Conservation (phyloP, 2,888 invertebrate genomes). For the Ganaspis brasiliensis region DNA sequence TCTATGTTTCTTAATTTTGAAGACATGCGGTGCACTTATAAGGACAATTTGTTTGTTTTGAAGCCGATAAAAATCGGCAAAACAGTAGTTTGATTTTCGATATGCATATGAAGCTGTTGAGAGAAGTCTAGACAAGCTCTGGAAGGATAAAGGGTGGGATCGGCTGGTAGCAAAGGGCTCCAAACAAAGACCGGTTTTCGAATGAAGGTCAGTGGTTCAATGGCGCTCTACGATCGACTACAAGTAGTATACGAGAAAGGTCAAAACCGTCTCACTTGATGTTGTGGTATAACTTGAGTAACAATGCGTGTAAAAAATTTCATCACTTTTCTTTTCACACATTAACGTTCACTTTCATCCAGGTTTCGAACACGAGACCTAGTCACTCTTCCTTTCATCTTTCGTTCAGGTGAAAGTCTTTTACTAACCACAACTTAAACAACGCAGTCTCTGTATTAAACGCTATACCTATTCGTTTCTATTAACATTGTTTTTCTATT, state of each 20-base stretch:
- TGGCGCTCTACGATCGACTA: slow-evolving; percentile 61
- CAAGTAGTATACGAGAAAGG: slow-evolving; percentile 42
- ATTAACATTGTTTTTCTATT: too few species aligned
- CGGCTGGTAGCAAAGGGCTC: slow-evolving; percentile 67
- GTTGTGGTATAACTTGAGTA: slow-evolving; percentile 39
- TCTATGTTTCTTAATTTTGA: too few species aligned
- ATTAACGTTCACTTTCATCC: slow-evolving; percentile 21
- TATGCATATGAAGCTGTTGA: slow-evolving; percentile 56
- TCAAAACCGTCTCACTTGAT: slow-evolving; percentile 64
- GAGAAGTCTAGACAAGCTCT: slow-evolving; percentile 63
- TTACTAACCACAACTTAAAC: not conserved
- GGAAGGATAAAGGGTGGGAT: slow-evolving; percentile 65
- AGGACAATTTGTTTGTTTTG: not conserved
- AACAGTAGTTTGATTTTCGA: slow-evolving; percentile 5
- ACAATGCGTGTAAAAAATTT: slow-evolving; percentile 44
- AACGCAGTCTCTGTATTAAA: not conserved
- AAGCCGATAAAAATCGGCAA: not conserved
- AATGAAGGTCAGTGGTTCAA: slow-evolving; percentile 80
- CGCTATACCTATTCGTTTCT: too few species aligned
- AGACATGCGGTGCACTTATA: not conserved
- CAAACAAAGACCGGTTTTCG: slow-evolving; percentile 77
- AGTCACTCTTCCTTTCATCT: slow-evolving; percentile 23
- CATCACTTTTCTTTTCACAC: slow-evolving; percentile 24
- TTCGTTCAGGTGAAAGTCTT: slow-evolving; percentile 55
- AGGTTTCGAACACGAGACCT: not conserved